Base-by-base conservation (phyloP, 2,113 vertebrate genomes). In the Progne subis region DNA sequence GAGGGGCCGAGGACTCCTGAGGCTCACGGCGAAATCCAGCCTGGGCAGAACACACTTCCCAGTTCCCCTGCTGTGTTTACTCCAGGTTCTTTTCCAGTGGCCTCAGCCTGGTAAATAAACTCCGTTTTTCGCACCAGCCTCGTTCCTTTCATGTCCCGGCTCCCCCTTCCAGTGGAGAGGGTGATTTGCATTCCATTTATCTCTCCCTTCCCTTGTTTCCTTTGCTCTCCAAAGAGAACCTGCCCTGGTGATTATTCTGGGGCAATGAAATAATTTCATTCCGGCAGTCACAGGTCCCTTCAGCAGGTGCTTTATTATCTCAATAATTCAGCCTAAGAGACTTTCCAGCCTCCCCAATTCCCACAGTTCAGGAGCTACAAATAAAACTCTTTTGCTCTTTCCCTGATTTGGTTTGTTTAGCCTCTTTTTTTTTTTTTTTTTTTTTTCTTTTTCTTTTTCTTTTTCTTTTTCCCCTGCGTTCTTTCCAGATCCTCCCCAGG, bases 221-320 rank as follows among this genome's bases (percentile, higher is more conserved):
- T 86, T 69, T 65, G 72, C 80, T 94, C 90, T 94, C 89, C 41
- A 56, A 95, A 95, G 95, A 77, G 75, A 94, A 79, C 69, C 75
- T 86, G 81, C 90, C n/a, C 88, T 72, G 85, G 86, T 95, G 92
- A 96, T 96, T 94, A 95, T 97, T 93, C 95, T 24, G 63, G 94
- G 91, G 88, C 87, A 96, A 63, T 41, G 93, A 87, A 96, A 96
- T 97, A 85, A 96, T 96, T 95, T 88, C 82, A 85, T 96, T 97
- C 85, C 67, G 64, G 86, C 85, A 79, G 88, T 84, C 81, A 53
- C 94, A 86, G 92, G 86, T 89, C 91, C 93, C 96, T 97, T 88
- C 91, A 92, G 90, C 95, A 94, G 92, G 96, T 96, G 95, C 89
- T 97, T 96, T 96, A 95, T 97, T 95, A 97, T 97, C 94, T 95